Percentiles rank a stretch among this genome's conserved stretches.
These are phyloP conservation scores for Myanophis thanlyinensis DNA, from an alignment of 2,113 vertebrate species.

Conservation along the genomic window DNA sequence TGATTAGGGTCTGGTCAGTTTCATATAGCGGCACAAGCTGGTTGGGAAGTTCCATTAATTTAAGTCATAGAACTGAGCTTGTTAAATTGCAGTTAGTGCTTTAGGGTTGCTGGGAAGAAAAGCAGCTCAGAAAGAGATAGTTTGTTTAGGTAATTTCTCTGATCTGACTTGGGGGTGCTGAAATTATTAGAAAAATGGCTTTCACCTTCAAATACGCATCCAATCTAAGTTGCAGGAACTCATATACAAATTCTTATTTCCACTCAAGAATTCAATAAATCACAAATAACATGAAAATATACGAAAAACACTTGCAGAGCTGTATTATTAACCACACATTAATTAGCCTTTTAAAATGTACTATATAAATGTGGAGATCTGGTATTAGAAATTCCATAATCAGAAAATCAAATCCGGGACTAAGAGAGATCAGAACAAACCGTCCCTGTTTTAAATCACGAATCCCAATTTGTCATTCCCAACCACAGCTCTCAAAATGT, in stretches of 20 bases:
- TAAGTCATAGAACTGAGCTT: not conserved
- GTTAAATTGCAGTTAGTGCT: not conserved
- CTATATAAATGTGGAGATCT: slow-evolving; percentile 11
- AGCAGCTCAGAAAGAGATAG: not conserved
- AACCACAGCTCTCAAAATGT: not conserved
- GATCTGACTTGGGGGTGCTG: not conserved
- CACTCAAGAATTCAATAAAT: not conserved
- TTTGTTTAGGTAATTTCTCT: not conserved
- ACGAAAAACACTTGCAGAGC: slow-evolving; percentile 14
- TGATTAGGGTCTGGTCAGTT: not conserved
- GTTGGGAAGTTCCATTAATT: not conserved
- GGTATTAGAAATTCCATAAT: slow-evolving; percentile 28
- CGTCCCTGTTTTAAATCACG: not conserved
- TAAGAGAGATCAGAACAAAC: not conserved
- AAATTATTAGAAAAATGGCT: not conserved
- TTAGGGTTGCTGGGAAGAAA: not conserved
- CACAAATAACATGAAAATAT: not conserved
- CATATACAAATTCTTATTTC: not conserved
- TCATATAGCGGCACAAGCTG: not conserved
- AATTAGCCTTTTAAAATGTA: not conserved
- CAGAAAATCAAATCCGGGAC: slow-evolving; percentile 14
- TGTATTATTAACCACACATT: slow-evolving; percentile 25
- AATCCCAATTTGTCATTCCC: not conserved
- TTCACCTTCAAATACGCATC: not conserved
- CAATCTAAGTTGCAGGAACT: not conserved